Evolutionary conservation across 2,888 invertebrate genomes (phyloP).

Genomic region (Andricus curvator): DNA sequence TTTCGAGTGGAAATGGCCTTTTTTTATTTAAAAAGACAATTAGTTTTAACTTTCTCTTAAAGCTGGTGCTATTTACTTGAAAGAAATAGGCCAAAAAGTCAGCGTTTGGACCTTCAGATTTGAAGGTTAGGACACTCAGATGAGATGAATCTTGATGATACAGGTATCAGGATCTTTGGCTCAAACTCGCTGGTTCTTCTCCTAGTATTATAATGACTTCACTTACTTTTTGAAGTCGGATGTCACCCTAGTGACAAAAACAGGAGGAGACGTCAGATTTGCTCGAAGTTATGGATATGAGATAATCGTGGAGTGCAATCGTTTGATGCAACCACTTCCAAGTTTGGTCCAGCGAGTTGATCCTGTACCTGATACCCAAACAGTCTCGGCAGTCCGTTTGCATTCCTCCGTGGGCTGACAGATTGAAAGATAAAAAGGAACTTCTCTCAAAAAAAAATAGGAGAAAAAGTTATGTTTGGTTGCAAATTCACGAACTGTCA

Average conservation of each 20-base stretch:
- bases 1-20: too few relatives aligned
- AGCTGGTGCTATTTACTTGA: neutral
- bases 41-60: too few relatives aligned
- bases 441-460: conserved; percentile 36
- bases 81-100: neutral
- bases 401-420: conserved; percentile 79
- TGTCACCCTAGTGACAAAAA: conserved; percentile 13
- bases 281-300: conserved; percentile 89
- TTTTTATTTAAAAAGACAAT: too few relatives aligned
- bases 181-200: neutral
- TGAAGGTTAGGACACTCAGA: neutral
- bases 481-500: conserved; percentile 41
- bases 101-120: neutral
- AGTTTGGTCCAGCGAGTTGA: conserved; percentile 93
- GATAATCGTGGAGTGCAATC: conserved; percentile 91
- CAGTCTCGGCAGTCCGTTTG: conserved; percentile 88
- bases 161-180: neutral
- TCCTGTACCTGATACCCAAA: conserved; percentile 93
- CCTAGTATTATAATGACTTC: neutral
- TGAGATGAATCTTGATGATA: neutral
- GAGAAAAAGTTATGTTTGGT: neutral
- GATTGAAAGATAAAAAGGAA: conserved; percentile 59
- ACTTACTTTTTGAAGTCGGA: neutral
- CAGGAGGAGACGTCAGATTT: conserved; percentile 81
- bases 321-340: conserved; percentile 98